A percentile compares a stretch with the other conserved stretches of the same genome.
These are phyloP conservation scores for Haplochromis vanheusdeni DNA, from an alignment of 2,113 vertebrate species.

Conservation along the genomic window DNA sequence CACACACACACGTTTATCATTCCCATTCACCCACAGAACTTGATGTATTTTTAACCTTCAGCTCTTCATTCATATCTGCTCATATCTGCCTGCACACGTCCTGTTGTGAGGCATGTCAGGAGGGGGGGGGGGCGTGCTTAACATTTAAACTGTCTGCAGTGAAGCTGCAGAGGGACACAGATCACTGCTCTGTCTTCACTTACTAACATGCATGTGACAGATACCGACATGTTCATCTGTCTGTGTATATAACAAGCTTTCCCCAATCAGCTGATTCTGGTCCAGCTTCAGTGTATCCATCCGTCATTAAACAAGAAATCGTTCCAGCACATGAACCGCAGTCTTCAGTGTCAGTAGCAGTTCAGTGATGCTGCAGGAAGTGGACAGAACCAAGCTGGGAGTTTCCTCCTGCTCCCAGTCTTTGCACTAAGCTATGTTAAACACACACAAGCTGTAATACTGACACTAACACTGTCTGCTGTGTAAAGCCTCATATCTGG, in stretches of 20 bases:
- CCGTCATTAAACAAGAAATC: neutral
- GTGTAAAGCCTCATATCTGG: neutral
- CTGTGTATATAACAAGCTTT: neutral
- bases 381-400: neutral
- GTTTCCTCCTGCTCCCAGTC: neutral
- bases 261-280: neutral
- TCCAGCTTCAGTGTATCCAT: neutral
- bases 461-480: rapidly evolving
- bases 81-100: neutral
- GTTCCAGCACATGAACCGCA: neutral
- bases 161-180: neutral
- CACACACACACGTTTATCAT: neutral
- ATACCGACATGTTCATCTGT: neutral
- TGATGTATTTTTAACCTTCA: neutral
- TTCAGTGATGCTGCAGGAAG: neutral
- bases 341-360: neutral
- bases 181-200: neutral
- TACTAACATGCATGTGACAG: neutral
- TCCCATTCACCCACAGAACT: neutral
- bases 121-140: rapidly evolving
- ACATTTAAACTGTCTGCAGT: neutral
- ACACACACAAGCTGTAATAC: neutral
- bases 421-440: neutral
- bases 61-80: neutral
- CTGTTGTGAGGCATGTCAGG: neutral